Percentiles rank a stretch among this genome's conserved stretches.
phyloP scores from a whole-genome alignment of 23 tunicate genomes.

The Oikopleura vanhoeffeni region DNA sequence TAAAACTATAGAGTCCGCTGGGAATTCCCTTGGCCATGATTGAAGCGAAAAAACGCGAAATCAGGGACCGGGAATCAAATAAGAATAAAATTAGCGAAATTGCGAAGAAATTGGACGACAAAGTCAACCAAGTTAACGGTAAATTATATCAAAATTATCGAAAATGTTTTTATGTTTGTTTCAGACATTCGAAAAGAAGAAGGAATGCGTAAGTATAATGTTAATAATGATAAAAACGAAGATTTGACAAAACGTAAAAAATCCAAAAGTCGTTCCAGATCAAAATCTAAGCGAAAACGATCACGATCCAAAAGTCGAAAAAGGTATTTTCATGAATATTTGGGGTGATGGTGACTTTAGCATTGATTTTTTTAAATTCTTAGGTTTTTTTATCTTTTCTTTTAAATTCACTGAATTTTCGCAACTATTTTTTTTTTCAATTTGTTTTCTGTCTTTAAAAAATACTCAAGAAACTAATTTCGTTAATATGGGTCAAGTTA shows the following conservation, averaged over 20 bases:
- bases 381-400: too few species aligned
- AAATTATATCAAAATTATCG: background rate
- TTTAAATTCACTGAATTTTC: too few species aligned
- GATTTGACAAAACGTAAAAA: background rate
- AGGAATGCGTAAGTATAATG: slow-evolving; percentile 12
- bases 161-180: background rate
- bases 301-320: background rate
- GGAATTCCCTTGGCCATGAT: slow-evolving; percentile 14
- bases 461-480: too few species aligned
- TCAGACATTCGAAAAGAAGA: background rate
- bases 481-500: too few species aligned
- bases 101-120: background rate
- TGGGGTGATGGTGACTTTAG: too few species aligned
- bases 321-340: background rate
- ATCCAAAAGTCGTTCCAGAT: background rate
- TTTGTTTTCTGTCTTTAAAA: too few species aligned
- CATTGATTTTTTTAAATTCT: too few species aligned
- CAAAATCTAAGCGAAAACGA: background rate
- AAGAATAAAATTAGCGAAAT: background rate
- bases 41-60: slow-evolving; percentile 12
- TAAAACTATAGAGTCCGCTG: slow-evolving; percentile 15
- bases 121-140: background rate
- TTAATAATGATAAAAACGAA: background rate
- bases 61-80: background rate
- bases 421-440: too few species aligned